These are phyloP conservation scores for Rachycentron canadum DNA, from an alignment of 2,797 vertebrate species.

Conservation along the genomic window DNA sequence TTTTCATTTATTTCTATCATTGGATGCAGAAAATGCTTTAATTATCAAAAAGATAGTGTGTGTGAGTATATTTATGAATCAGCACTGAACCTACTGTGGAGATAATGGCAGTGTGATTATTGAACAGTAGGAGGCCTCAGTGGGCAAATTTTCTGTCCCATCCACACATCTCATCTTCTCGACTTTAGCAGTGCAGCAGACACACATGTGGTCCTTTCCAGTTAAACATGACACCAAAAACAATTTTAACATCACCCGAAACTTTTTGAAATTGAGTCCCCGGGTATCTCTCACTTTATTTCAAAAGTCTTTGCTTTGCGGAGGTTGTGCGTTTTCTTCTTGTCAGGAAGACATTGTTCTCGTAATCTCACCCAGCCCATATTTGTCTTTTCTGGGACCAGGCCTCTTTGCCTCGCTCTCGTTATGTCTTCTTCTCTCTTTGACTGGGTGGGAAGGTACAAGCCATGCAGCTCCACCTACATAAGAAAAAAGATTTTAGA, in stretches of 20 bases:
- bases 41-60: slow-evolving; percentile 35
- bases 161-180: slow-evolving; percentile 13
- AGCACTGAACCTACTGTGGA: slow-evolving; percentile 14
- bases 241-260: slow-evolving; percentile 25
- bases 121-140: slow-evolving; percentile 61
- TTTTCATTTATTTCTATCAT: slow-evolving; percentile 24
- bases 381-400: slow-evolving; percentile 45
- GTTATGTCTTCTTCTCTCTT: slow-evolving; percentile 48
- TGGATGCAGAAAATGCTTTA: slow-evolving; percentile 28
- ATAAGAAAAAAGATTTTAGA: not conserved
- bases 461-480: slow-evolving; percentile 68
- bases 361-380: slow-evolving; percentile 54
- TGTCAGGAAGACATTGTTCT: slow-evolving; percentile 77
- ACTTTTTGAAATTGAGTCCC: slow-evolving; percentile 1
- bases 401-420: slow-evolving; percentile 39
- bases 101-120: slow-evolving; percentile 60
- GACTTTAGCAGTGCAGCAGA: slow-evolving; percentile 26
- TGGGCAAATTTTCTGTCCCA: slow-evolving; percentile 21
- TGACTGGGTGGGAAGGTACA: slow-evolving; percentile 40
- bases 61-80: slow-evolving; percentile 25
- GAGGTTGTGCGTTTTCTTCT: not conserved
- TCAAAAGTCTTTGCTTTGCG: slow-evolving; percentile 4
- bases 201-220: slow-evolving; percentile 11
- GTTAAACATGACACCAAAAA: slow-evolving; percentile 11
- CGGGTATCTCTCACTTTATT: not conserved